Percentiles rank a stretch among this genome's conserved stretches.
These are phyloP conservation scores for Drosophila sproati DNA, from an alignment of 1,140 invertebrate species.

Conservation along the genomic window DNA sequence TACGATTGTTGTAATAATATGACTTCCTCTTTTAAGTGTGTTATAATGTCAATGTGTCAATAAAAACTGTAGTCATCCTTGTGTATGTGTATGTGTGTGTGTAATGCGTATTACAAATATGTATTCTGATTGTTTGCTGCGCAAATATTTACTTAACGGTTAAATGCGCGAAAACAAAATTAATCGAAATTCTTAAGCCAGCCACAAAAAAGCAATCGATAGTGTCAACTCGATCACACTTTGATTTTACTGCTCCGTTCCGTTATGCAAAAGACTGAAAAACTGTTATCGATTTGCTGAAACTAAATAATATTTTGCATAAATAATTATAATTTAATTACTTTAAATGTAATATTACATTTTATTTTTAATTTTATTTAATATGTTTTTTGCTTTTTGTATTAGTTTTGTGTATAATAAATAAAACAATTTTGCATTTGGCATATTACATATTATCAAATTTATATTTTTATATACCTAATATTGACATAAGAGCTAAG, in stretches of 20 bases:
- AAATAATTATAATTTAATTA: too few species aligned
- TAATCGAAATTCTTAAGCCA: not conserved
- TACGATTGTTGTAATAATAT: conserved; percentile 31
- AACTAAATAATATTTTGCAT: too few species aligned
- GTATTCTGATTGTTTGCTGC: conserved; percentile 6
- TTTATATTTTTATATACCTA: not conserved
- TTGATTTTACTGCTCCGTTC: not conserved
- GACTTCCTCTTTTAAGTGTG: conserved; percentile 40
- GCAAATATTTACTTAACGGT: conserved; percentile 23
- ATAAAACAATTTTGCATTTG: too few species aligned
- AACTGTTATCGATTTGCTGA: too few species aligned
- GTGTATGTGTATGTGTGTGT: not conserved
- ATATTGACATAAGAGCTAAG: not conserved
- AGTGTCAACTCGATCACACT: not conserved
- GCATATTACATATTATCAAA: not conserved
- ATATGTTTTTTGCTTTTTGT: too few species aligned
- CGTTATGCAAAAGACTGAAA: too few species aligned
- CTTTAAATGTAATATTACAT: too few species aligned
- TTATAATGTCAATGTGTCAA: conserved; percentile 64
- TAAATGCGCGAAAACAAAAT: conserved; percentile 1
- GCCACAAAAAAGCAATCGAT: not conserved
- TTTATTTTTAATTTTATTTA: too few species aligned
- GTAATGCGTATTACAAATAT: not conserved
- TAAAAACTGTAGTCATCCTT: conserved; percentile 31
- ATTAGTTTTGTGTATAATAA: too few species aligned